A percentile compares a stretch with the other conserved stretches of the same genome.
Conservation (phyloP, 1,140 invertebrate genomes). For the Drosophila cardini region DNA sequence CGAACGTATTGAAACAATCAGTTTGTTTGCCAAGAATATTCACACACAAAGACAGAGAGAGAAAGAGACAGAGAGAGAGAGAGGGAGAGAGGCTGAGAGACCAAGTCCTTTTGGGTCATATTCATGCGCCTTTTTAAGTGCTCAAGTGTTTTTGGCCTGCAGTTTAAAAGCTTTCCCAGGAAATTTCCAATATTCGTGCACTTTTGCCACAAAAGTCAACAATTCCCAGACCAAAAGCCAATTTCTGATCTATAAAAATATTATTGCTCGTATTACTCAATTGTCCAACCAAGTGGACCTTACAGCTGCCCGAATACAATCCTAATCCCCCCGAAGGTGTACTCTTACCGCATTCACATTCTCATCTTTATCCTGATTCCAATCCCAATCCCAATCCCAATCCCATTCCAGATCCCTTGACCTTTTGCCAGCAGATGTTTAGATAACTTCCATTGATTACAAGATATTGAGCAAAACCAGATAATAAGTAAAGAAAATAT, state of each 20-base stretch:
- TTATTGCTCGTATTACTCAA: constrained; percentile 64
- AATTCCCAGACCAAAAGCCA: constrained; percentile 47
- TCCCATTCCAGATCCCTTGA: constrained; percentile 58
- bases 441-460: constrained; percentile 53
- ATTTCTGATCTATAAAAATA: constrained; percentile 68
- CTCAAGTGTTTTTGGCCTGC: constrained; percentile 68
- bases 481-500: constrained; percentile 8
- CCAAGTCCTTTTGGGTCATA: constrained; percentile 51
- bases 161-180: constrained; percentile 74
- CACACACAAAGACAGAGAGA: constrained; percentile 29
- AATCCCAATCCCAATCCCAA: too few species aligned
- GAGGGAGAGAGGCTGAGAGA: not conserved
- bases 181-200: constrained; percentile 54
- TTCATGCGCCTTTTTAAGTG: constrained; percentile 81
- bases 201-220: constrained; percentile 53
- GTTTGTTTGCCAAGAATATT: constrained; percentile 59
- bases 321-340: constrained; percentile 56
- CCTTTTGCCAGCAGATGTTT: constrained; percentile 65
- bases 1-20: constrained; percentile 75
- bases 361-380: too few species aligned
- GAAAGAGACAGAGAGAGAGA: constrained; percentile 13
- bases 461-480: constrained; percentile 54
- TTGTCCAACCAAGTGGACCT: constrained; percentile 5
- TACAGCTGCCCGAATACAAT: constrained; percentile 52
- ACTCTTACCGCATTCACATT: constrained; percentile 34